A percentile compares a stretch with the other conserved stretches of the same genome.
Evolutionary conservation across 2,888 invertebrate species (phyloP).

Genomic region (Pandemis heparana): DNA sequence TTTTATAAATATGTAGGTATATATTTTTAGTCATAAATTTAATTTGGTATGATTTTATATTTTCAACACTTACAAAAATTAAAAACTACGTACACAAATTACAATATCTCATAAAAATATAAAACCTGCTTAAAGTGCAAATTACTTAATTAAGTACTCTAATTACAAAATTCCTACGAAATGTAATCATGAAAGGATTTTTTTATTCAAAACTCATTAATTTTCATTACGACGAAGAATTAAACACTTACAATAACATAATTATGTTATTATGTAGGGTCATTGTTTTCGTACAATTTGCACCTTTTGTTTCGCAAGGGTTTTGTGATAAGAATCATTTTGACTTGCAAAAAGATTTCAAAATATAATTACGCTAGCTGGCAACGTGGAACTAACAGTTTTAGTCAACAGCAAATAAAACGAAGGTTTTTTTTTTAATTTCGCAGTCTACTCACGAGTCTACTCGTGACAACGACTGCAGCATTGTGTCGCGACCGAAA

Average conservation of each 20-base stretch:
- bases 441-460: too few relatives aligned
- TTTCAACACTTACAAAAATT: conserved; percentile 20
- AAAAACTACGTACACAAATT: conserved; percentile 12
- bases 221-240: conserved; percentile 22
- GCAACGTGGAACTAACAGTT: too few relatives aligned
- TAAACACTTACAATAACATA: conserved; percentile 11
- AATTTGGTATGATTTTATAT: background rate
- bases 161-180: conserved; percentile 27
- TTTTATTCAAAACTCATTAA: conserved; percentile 35
- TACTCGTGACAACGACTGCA: too few relatives aligned
- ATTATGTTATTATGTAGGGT: conserved; percentile 25
- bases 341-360: background rate
- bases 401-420: too few relatives aligned
- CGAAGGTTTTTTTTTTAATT: too few relatives aligned
- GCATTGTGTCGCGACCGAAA: too few relatives aligned
- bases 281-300: conserved; percentile 25
- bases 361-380: background rate
- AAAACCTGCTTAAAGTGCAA: conserved; percentile 27
- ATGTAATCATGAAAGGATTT: conserved; percentile 29
- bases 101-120: conserved; percentile 11
- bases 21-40: too few relatives aligned
- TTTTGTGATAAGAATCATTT: conserved; percentile 17
- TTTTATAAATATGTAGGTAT: too few relatives aligned
- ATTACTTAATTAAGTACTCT: conserved; percentile 30
- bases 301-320: conserved; percentile 6